Conservation (phyloP, 2,888 invertebrate genomes). For the Troglohyphantes excavatus region DNA sequence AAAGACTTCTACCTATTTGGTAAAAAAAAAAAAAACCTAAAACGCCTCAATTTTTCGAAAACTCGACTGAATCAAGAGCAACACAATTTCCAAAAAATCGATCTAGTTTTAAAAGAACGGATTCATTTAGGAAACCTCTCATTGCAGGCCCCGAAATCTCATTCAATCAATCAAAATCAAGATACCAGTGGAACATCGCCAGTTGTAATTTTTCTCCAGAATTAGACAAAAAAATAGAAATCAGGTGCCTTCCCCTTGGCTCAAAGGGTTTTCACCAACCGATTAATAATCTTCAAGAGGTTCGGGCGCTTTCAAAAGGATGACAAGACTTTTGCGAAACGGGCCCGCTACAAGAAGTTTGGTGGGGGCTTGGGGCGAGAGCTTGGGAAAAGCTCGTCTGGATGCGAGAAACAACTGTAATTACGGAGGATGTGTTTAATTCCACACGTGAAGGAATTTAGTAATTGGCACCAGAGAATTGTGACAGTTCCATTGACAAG, state of each 20-base stretch:
- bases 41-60: not conserved
- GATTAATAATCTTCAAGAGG: constrained; percentile 28
- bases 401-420: constrained; percentile 33
- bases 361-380: not conserved
- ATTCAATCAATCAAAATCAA: constrained; percentile 43
- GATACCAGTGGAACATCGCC: not conserved
- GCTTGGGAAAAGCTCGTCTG: constrained; percentile 24
- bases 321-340: constrained; percentile 46
- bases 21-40: not conserved
- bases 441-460: constrained; percentile 42
- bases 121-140: not conserved
- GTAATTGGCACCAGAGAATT: constrained; percentile 3
- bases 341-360: not conserved
- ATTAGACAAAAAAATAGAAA: constrained; percentile 8
- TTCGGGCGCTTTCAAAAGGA: not conserved
- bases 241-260: not conserved
- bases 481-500: constrained; percentile 26
- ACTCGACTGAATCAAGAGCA: not conserved
- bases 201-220: not conserved
- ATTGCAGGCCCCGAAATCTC: not conserved
- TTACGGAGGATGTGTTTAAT: constrained; percentile 54
- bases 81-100: not conserved
- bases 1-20: not conserved
- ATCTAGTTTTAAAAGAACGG: not conserved
- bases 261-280: constrained; percentile 23